phyloP scores from a whole-genome alignment of 1,140 invertebrate genomes.

The Pomacea maculata region DNA sequence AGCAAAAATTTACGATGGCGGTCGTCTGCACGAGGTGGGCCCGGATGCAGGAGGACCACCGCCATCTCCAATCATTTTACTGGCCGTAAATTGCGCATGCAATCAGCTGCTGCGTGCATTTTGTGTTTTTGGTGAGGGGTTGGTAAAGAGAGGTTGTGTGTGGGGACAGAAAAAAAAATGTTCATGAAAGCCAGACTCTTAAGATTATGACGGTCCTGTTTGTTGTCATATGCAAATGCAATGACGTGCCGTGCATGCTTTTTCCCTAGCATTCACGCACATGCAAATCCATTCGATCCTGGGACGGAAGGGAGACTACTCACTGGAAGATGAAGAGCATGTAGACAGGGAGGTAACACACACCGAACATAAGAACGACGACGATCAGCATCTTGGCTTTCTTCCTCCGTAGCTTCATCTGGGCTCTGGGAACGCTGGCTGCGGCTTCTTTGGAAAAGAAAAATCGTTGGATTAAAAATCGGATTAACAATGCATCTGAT shows the following conservation, averaged over 20 bases:
- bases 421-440: conserved; percentile 57
- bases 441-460: conserved; percentile 22
- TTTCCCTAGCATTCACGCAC: no score
- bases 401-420: conserved; percentile 81
- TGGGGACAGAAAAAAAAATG: neutral
- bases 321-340: conserved; percentile 69
- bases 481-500: neutral
- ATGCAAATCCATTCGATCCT: no score
- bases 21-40: no score
- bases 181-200: neutral
- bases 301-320: neutral
- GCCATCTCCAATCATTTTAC: no score
- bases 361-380: conserved; percentile 87
- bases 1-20: no score
- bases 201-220: no score
- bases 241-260: no score
- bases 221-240: no score
- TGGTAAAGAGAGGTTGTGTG: neutral
- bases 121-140: no score
- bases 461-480: neutral
- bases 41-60: no score
- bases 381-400: conserved; percentile 91
- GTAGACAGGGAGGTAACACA: conserved; percentile 89
- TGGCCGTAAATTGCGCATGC: no score
- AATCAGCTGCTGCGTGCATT: neutral